Conservation (phyloP, 2,113 vertebrate genomes). For the Brachyistius frenatus region DNA sequence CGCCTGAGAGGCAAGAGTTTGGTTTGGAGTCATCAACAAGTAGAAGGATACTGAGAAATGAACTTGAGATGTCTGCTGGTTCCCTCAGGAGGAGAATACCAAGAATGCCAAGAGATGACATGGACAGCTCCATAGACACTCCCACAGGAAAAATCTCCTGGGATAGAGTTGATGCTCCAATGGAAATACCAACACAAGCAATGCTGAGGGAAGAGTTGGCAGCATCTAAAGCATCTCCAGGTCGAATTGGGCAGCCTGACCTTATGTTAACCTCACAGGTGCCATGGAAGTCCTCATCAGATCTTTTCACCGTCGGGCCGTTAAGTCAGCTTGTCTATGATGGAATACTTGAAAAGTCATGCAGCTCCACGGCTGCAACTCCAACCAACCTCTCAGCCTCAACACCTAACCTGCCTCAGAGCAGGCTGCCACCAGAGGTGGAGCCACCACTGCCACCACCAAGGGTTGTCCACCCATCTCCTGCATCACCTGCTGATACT, state of each 20-base stretch:
- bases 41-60: slow-evolving; percentile 58
- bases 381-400: slow-evolving; percentile 69
- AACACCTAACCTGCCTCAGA: slow-evolving; percentile 59
- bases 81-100: slow-evolving; percentile 62
- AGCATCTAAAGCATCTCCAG: slow-evolving; percentile 42
- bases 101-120: slow-evolving; percentile 53
- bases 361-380: slow-evolving; percentile 71
- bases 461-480: slow-evolving; percentile 8
- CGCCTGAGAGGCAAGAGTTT: slow-evolving; percentile 61
- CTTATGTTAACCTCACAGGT: slow-evolving; percentile 80
- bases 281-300: slow-evolving; percentile 85
- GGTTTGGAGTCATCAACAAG: slow-evolving; percentile 46
- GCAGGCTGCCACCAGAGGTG: slow-evolving; percentile 45
- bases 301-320: slow-evolving; percentile 82
- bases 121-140: slow-evolving; percentile 58
- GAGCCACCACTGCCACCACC: slow-evolving; percentile 36
- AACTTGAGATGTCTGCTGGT: slow-evolving; percentile 53
- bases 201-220: slow-evolving; percentile 58
- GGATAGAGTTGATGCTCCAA: slow-evolving; percentile 64
- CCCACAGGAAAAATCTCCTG: slow-evolving; percentile 55
- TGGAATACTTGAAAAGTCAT: slow-evolving; percentile 95
- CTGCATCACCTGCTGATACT: slow-evolving; percentile 81
- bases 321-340: slow-evolving; percentile 92
- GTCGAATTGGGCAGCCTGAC: slow-evolving; percentile 73
- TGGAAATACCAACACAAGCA: slow-evolving; percentile 60